These are phyloP conservation scores for Talpa occidentalis DNA, from an alignment of 2,113 vertebrate genomes.

Conservation along the genomic window DNA sequence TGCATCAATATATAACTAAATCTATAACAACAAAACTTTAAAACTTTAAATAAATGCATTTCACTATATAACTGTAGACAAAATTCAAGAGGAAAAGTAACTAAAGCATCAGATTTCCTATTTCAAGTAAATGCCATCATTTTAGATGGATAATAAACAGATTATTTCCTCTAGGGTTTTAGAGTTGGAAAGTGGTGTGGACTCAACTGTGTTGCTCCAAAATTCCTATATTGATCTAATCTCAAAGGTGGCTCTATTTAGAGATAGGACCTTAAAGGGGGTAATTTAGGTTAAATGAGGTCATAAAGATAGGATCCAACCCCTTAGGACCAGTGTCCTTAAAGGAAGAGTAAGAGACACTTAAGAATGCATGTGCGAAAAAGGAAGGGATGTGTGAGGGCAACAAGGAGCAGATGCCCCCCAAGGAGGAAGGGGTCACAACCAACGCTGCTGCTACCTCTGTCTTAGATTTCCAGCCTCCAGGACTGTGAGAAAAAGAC, in stretches of 20 bases:
- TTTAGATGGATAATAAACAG: slow-evolving; percentile 7
- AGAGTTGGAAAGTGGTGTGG: background rate
- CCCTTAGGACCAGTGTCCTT: background rate
- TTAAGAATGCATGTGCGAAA: background rate
- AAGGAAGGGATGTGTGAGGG: background rate
- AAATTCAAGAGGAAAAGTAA: background rate
- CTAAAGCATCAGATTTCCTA: background rate
- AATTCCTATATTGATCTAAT: background rate
- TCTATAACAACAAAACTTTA: background rate
- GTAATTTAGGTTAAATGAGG: background rate
- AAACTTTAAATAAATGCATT: background rate
- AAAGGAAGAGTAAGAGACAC: background rate
- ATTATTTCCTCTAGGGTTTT: background rate
- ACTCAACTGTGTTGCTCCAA: background rate
- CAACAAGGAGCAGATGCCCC: rapidly evolving
- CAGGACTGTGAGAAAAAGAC: background rate
- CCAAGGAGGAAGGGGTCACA: background rate
- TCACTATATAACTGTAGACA: background rate
- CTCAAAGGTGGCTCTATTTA: background rate
- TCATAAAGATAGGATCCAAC: background rate
- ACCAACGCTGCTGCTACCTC: background rate
- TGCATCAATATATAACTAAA: background rate
- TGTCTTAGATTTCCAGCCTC: background rate
- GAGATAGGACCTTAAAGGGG: background rate
- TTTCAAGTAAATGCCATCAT: background rate